These are phyloP conservation scores for Neodontobutis hainanensis DNA, from an alignment of 2,113 vertebrate genomes.

Conservation along the genomic window DNA sequence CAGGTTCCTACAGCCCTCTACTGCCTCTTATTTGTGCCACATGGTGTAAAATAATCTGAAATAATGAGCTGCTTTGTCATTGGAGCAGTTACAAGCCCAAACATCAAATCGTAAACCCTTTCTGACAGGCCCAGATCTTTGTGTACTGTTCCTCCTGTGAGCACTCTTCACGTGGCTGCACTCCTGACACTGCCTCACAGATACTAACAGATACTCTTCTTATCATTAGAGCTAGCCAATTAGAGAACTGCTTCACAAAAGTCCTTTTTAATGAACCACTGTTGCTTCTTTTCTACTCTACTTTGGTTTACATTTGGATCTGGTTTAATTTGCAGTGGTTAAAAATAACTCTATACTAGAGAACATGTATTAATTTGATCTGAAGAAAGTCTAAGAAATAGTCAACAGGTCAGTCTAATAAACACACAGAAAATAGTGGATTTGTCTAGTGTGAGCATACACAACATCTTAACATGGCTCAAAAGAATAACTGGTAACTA, in stretches of 20 bases:
- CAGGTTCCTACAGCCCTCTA: neutral
- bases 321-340: neutral
- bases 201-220: conserved; percentile 8
- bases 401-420: no score
- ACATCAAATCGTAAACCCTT: conserved; percentile 12
- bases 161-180: conserved; percentile 14
- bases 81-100: conserved; percentile 5
- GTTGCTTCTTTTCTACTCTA: neutral
- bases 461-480: no score
- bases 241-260: conserved; percentile 2
- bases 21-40: neutral
- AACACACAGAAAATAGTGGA: no score
- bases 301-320: neutral
- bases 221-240: conserved; percentile 7
- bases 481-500: no score
- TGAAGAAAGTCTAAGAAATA: neutral
- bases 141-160: conserved; percentile 7
- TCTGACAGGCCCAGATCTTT: conserved; percentile 11
- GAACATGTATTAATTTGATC: neutral
- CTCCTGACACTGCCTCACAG: conserved; percentile 27
- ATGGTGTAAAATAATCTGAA: neutral
- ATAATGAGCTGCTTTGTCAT: conserved; percentile 6
- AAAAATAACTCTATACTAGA: neutral
- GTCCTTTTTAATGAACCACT: conserved; percentile 2
- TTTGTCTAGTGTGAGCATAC: no score